Conservation (phyloP, 2,797 vertebrate genomes). For the Lutjanus argentimaculatus region DNA sequence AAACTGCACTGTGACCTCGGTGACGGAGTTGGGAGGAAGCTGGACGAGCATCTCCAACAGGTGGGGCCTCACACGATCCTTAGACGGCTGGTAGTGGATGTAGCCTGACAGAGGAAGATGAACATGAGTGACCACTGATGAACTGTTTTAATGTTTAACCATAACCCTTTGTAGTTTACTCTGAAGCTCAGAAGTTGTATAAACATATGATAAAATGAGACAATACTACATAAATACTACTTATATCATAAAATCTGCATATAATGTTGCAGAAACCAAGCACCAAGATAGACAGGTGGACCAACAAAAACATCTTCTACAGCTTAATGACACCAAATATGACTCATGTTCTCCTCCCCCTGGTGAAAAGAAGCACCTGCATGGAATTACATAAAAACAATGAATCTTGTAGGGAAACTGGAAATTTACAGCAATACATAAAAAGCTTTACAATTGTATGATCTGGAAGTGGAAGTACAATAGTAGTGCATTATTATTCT, state of each 20-base stretch:
- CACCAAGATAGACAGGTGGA: not conserved
- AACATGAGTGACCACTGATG: not conserved
- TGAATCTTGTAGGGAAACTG: not conserved
- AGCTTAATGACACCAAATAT: slow-evolving; percentile 10
- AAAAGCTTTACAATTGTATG: not conserved
- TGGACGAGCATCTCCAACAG: slow-evolving; percentile 98
- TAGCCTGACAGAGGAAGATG: slow-evolving; percentile 86
- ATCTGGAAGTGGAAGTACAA: not conserved
- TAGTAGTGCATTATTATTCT: not conserved
- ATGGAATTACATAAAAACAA: slow-evolving; percentile 2
- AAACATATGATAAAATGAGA: not conserved
- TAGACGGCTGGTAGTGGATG: slow-evolving; percentile 96
- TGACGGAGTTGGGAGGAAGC: slow-evolving; percentile 95
- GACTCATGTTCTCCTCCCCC: slow-evolving; percentile 56
- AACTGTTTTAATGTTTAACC: not conserved
- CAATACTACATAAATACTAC: not conserved
- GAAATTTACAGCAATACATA: no score
- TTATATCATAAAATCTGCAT: not conserved
- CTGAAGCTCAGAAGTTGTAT: not conserved
- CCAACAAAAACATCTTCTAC: not conserved
- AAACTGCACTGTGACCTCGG: slow-evolving; percentile 96
- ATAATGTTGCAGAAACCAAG: not conserved
- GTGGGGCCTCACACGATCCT: slow-evolving; percentile 93
- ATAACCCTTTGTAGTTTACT: not conserved
- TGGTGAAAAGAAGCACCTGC: slow-evolving; percentile 53